phyloP scores from a whole-genome alignment of 2,888 invertebrate species.

The Eurois occulta region DNA sequence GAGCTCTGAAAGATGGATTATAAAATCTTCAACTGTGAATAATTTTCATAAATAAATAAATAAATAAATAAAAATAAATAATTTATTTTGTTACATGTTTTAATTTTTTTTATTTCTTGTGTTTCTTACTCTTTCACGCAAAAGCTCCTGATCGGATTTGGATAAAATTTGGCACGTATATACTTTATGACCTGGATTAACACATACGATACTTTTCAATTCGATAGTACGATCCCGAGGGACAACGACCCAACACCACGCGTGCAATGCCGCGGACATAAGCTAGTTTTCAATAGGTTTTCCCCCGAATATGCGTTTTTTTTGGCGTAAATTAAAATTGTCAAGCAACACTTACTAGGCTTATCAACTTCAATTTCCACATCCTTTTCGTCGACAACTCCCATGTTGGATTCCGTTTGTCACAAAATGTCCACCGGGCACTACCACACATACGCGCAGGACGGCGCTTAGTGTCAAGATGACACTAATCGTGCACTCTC shows the following conservation, averaged over 20 bases:
- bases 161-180: too few species aligned
- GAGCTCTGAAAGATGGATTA: not conserved
- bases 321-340: not conserved
- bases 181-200: too few species aligned
- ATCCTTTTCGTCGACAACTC: conserved; percentile 59
- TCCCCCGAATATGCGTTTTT: not conserved
- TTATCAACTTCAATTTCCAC: conserved; percentile 68
- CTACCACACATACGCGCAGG: conserved; percentile 47
- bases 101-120: too few species aligned
- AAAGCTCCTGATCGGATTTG: too few species aligned
- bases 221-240: not conserved
- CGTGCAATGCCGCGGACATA: not conserved
- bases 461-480: conserved; percentile 56
- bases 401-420: conserved; percentile 61
- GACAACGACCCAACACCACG: not conserved
- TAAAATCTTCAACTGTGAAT: not conserved
- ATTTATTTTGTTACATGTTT: too few species aligned
- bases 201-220: too few species aligned
- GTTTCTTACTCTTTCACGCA: too few species aligned
- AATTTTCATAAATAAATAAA: too few species aligned
- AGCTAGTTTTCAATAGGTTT: not conserved
- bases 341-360: conserved; percentile 71
- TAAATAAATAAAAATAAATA: too few species aligned
- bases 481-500: conserved; percentile 50
- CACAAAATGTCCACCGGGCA: conserved; percentile 31